Base-by-base conservation (phyloP, 2,113 vertebrate genomes). In the Martes martes region DNA sequence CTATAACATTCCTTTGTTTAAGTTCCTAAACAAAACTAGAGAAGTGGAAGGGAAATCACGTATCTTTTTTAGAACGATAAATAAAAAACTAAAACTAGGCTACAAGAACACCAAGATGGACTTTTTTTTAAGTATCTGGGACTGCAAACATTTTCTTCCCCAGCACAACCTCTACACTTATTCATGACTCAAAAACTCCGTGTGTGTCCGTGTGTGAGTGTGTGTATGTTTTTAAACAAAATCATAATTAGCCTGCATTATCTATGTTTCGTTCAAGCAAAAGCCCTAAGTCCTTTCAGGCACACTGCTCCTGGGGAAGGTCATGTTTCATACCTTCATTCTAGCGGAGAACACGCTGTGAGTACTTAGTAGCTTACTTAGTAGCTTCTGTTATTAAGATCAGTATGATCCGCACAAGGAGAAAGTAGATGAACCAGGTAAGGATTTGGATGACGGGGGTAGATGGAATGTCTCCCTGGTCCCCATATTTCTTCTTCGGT, bases 351-450 rank as follows among this genome's bases (percentile, higher is more conserved):
- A 81, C 47, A 93, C 1, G 8, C 16, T 21, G 81, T 73, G 63
- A 95, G 71, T 76, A 92, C 61, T 81, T 96, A 93, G 91, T 61
- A 96, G 47, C 47, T 67, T 80, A 94, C 61, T 81, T 96, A 93
- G 92, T 67, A 96, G 47, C 47, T 67, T 93, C 50, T 82, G 23
- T 95, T 73, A 92, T 82, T 76, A 88, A 94, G 82, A 81, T 78
- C 88, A 80, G 47, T 89, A 28, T 89, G 96, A 80, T 95, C 74
- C 2, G 3, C 47, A 55, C 47, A 88, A 87, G 11, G 57, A 81
- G 21, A 13, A 28, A 74, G 47, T 57, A 92, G 90, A 87, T 73
- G 87, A 90, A 36, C 47, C 59, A 63, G 36, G 50, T 36, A 63
- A 90, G 33, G 74, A 45, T 97, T 61, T 95, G 55, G 74, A 83